Evolutionary conservation across 2,888 invertebrate genomes (phyloP).

Genomic region (Caradrina kadenii): DNA sequence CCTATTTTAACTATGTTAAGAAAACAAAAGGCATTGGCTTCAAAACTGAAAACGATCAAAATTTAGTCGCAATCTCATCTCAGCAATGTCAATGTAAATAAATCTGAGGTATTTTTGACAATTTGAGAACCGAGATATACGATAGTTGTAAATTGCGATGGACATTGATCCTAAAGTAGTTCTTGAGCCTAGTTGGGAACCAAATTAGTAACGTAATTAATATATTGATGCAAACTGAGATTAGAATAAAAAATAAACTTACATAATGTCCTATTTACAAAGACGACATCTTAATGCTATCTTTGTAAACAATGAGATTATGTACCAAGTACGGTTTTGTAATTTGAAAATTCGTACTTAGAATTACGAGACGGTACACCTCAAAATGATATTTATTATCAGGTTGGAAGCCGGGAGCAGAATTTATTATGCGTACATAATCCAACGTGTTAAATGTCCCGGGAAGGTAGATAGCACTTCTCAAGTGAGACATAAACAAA

Average conservation of each 20-base stretch:
- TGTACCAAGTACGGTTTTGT: slow-evolving; percentile 12
- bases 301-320: no score
- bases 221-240: neutral
- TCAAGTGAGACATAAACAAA: slow-evolving; percentile 45
- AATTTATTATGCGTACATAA: slow-evolving; percentile 58
- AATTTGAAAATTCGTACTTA: slow-evolving; percentile 26
- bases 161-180: neutral
- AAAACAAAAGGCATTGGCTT: no score
- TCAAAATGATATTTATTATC: slow-evolving; percentile 56
- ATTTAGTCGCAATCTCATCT: no score
- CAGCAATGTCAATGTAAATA: no score
- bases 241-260: neutral
- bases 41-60: no score
- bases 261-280: neutral
- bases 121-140: no score
- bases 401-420: slow-evolving; percentile 36
- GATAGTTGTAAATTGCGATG: no score
- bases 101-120: no score
- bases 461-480: slow-evolving; percentile 46
- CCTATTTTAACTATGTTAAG: no score
- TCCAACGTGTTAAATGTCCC: slow-evolving; percentile 52
- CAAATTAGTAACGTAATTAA: no score
- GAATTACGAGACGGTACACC: slow-evolving; percentile 29
- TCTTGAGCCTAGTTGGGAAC: neutral
- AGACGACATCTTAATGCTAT: neutral